phyloP scores from a whole-genome alignment of 2,113 vertebrate genomes.

The Stegostoma tigrinum region DNA sequence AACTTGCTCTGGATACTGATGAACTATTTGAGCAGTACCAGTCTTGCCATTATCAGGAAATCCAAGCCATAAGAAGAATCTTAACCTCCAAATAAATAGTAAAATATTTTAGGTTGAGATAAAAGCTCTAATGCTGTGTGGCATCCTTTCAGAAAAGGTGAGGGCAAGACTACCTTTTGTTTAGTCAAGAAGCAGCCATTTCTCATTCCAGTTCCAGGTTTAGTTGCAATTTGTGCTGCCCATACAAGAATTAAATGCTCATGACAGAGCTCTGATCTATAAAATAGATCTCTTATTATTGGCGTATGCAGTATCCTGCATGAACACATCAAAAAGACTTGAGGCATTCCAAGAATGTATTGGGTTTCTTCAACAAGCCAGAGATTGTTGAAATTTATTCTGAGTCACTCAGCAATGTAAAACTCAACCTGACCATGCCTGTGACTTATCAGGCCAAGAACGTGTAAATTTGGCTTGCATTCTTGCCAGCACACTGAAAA shows the following conservation, averaged over 20 bases:
- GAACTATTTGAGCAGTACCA: background rate
- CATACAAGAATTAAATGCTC: slow-evolving; percentile 11
- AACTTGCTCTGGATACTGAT: too few relatives aligned
- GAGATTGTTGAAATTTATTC: background rate
- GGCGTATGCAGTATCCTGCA: background rate
- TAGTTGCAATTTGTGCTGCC: background rate
- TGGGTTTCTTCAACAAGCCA: background rate
- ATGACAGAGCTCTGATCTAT: background rate
- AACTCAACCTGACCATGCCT: background rate
- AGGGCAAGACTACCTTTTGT: slow-evolving; percentile 20
- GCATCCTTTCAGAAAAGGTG: slow-evolving; percentile 13
- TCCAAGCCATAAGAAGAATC: background rate
- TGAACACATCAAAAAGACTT: background rate
- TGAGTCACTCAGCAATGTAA: background rate
- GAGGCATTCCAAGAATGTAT: background rate
- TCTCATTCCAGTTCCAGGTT: slow-evolving; percentile 24
- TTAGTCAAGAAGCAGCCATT: background rate
- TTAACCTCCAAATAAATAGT: background rate
- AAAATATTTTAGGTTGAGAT: background rate
- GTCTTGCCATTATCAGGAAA: background rate
- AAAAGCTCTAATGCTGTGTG: background rate
- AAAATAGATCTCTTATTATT: background rate
- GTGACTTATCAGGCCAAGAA: background rate
- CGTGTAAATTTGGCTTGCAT: background rate
- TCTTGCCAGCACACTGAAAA: background rate